phyloP scores from a whole-genome alignment of 2,797 vertebrate genomes.

The Sitta carolinensis region DNA sequence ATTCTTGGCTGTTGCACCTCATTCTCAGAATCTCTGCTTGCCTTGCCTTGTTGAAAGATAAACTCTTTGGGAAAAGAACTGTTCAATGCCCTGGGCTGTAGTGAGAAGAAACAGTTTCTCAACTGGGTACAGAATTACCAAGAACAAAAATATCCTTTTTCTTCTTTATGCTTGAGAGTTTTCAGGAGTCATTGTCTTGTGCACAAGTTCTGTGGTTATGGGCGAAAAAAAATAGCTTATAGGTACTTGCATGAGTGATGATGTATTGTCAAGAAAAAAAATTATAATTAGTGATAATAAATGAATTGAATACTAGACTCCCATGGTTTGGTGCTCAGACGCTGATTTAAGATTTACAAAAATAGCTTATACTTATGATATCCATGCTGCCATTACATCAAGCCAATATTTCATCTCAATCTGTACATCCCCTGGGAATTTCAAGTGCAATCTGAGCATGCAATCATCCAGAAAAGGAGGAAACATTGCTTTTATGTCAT shows the following conservation, averaged over 20 bases:
- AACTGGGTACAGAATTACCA: not conserved
- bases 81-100: not conserved
- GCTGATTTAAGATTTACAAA: slow-evolving; percentile 1
- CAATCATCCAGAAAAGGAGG: not conserved
- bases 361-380: not conserved
- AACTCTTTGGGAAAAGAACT: not conserved
- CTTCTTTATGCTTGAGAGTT: not conserved
- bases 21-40: not conserved
- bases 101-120: not conserved
- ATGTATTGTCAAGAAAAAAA: slow-evolving; percentile 5
- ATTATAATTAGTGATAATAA: slow-evolving; percentile 21
- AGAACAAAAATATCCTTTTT: slow-evolving; percentile 13
- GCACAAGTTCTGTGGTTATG: not conserved
- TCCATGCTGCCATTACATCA: not conserved
- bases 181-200: not conserved
- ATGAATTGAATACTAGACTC: not conserved
- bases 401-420: slow-evolving; percentile 18
- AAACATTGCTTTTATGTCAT: not conserved
- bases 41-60: not conserved
- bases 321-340: not conserved
- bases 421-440: not conserved
- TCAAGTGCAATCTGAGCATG: not conserved
- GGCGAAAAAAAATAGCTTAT: slow-evolving; percentile 15
- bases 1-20: not conserved
- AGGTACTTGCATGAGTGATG: not conserved